These are phyloP conservation scores for Scaptodrosophila lebanonensis DNA, from an alignment of 1,140 invertebrate genomes.

Conservation along the genomic window DNA sequence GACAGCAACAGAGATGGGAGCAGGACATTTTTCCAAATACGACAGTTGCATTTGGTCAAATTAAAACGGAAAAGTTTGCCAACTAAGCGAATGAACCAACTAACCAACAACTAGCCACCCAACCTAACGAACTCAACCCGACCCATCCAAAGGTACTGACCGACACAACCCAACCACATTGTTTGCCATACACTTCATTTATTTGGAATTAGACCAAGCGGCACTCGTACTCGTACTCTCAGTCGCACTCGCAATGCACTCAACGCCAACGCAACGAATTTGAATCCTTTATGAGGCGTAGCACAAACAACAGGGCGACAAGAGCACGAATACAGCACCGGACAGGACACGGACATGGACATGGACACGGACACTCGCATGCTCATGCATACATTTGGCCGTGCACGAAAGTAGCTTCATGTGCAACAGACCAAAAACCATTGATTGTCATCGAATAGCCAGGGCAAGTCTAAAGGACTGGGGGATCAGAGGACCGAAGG, in stretches of 20 bases:
- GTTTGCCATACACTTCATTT: slow-evolving; percentile 76
- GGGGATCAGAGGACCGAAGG: too few species aligned
- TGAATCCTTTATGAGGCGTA: slow-evolving; percentile 76
- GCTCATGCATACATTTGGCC: slow-evolving; percentile 48
- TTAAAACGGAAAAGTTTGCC: slow-evolving; percentile 53
- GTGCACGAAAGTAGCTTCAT: slow-evolving; percentile 43
- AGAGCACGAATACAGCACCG: too few species aligned
- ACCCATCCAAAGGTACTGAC: slow-evolving; percentile 2
- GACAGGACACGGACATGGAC: slow-evolving; percentile 25
- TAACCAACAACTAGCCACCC: not conserved
- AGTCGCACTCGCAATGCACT: slow-evolving; percentile 48
- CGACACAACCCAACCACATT: slow-evolving; percentile 48
- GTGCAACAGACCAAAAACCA: slow-evolving; percentile 76
- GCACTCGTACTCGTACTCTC: slow-evolving; percentile 30
- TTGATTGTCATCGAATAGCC: slow-evolving; percentile 75
- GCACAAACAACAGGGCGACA: slow-evolving; percentile 40
- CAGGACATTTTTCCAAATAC: slow-evolving; percentile 14
- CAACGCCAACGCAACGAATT: slow-evolving; percentile 55
- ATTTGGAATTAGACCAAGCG: slow-evolving; percentile 66
- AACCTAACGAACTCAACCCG: not conserved
- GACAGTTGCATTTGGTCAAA: slow-evolving; percentile 49
- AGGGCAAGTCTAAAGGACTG: slow-evolving; percentile 26
- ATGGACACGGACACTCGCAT: slow-evolving; percentile 17
- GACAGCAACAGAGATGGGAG: slow-evolving; percentile 4
- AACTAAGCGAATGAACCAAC: slow-evolving; percentile 8